Base-by-base conservation (phyloP, 2,797 vertebrate species). In the Myotis planiceps region DNA sequence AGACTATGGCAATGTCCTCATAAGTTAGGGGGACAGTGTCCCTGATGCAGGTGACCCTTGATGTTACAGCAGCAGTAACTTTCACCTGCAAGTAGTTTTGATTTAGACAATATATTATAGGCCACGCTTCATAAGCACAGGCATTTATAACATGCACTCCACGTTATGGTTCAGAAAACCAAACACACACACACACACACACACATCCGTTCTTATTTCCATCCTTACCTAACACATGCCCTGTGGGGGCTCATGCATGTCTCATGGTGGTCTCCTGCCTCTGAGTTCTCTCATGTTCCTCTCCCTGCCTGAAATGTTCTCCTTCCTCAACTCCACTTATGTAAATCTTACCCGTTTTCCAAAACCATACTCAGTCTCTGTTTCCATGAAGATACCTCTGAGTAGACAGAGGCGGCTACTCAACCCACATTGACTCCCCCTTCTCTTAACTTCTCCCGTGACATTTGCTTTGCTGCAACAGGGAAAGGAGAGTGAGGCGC, bases 401-500 rank as follows among this genome's bases (percentile, higher is more conserved):
- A 42, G 42, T 42, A 42, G 42, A 42, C 42, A 42, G 9, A 42
- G 42, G 42, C 9, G 0, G 78, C 92, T 78, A 4, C 34, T 63
- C 75, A 81, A 42, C 80, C 84, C 80, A 90, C 95, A 65, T 21
- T 12, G 47, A 72, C 49, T 69, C 86, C 47, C 55, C 80, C 75
- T 72, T 76, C 58, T 74, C 68, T 42, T 39, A 71, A 65, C 49
- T 76, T 88, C 81, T 29, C 34, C 49, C 0, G 0, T 93, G 94
- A 68, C 66, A 66, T 86, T 71, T 79, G 82, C 91, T 88, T 85
- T 90, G 74, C 86, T 87, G 49, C 82, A 75, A 69, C 3, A 86
- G 45, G 13, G 12, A 42, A 27, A 47, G 53, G 47, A 87, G 51
- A 6, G 23, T 74, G 80, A 87, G 34, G 15, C 10, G 27, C 21